phyloP scores from a whole-genome alignment of 2,797 vertebrate species.

The Tangara arthus region DNA sequence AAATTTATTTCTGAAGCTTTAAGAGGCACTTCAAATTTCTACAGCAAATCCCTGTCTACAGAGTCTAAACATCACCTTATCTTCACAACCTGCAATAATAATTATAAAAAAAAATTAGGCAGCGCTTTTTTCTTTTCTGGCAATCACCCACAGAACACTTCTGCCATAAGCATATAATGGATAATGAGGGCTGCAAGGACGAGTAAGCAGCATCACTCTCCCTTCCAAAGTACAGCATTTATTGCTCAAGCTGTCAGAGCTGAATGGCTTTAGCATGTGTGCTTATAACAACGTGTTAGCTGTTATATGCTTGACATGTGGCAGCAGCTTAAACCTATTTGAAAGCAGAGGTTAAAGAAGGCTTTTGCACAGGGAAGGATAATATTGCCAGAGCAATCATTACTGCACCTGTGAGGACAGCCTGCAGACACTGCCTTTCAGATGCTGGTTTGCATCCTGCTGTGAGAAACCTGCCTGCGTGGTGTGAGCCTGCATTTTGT shows the following conservation, averaged over 20 bases:
- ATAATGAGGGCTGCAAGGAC: not conserved
- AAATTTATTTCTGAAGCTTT: not conserved
- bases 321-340: not conserved
- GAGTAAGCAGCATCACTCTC: not conserved
- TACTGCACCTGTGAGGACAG: not conserved
- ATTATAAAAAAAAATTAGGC: not conserved
- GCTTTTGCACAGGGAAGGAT: not conserved
- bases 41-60: not conserved
- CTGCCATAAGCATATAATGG: not conserved
- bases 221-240: not conserved
- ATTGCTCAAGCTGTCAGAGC: not conserved
- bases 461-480: accelerated
- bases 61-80: not conserved
- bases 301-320: not conserved
- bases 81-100: not conserved
- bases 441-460: not conserved
- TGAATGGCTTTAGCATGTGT: not conserved
- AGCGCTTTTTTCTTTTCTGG: not conserved
- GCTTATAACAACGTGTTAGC: not conserved
- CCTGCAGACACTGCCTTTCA: not conserved
- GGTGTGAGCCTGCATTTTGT: not conserved
- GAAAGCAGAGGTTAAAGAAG: not conserved
- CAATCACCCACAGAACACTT: not conserved
- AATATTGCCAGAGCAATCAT: not conserved
- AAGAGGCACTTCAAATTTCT: not conserved